Evolutionary conservation across 2,888 invertebrate species (phyloP).

Genomic region (Tribolium freemani): DNA sequence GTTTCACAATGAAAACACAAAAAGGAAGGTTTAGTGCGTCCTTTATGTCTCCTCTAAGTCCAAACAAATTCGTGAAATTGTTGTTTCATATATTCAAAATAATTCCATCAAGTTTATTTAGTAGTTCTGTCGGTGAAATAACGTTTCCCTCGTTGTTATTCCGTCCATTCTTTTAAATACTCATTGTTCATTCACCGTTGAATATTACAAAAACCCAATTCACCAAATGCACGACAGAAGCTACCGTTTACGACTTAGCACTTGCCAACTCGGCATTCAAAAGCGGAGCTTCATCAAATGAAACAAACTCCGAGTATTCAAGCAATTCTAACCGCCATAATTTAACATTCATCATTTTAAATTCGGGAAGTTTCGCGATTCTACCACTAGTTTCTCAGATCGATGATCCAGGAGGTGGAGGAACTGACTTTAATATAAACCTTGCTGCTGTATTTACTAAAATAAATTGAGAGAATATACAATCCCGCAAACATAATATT

Average conservation of each 20-base stretch:
- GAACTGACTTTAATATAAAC: constrained; percentile 47
- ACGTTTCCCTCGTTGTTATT: background rate
- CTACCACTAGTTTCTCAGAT: constrained; percentile 50
- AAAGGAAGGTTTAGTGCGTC: background rate
- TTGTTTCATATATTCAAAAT: background rate
- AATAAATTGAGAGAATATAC: constrained; percentile 47
- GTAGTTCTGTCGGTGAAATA: no score
- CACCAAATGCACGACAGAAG: background rate
- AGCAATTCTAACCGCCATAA: background rate
- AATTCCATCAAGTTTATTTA: no score
- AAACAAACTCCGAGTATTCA: background rate
- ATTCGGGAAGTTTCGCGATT: constrained; percentile 46
- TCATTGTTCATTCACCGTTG: background rate
- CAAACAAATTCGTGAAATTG: background rate
- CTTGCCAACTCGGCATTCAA: constrained; percentile 3
- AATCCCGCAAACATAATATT: constrained; percentile 39
- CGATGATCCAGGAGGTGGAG: constrained; percentile 41
- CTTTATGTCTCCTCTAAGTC: background rate
- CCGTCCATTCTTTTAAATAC: background rate
- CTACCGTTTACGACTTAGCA: background rate
- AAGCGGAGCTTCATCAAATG: constrained; percentile 1
- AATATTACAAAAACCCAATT: background rate
- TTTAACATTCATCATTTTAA: constrained; percentile 35
- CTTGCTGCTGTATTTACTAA: constrained; percentile 34
- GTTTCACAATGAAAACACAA: background rate